Evolutionary conservation across 2,113 vertebrate species (phyloP), one percentile per base, ranked within the genome.

Genomic region (Pitta sordida): DNA sequence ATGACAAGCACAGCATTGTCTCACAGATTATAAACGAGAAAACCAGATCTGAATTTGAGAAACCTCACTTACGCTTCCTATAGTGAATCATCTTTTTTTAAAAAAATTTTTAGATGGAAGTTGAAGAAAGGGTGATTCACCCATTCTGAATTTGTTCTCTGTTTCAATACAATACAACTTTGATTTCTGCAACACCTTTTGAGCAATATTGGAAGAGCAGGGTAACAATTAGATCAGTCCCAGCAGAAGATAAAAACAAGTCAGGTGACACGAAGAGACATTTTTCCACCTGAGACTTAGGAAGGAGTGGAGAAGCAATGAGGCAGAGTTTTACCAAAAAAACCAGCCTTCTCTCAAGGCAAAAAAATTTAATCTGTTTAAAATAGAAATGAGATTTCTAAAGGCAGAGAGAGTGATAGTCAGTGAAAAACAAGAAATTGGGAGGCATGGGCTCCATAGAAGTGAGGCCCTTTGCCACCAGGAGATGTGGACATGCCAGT

Each of bases 41-140:
- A 96, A 88, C 59, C 56, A 94, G 82, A 94, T 81, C 21, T 89
- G 48, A 94, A 95, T 86, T 93, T 94, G 53, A 96, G 73, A 97
- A 96, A 93, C 83, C 92, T 96, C 93, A 91, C 32, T 90, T 22
- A 96, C 95, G 96, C 96, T 97, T 97, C 97, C 97, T 97, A 94
- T 22, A 92, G 87, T 97, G 97, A 97, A 95, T 97, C 98, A 98
- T 90, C 80, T 73, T 60, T 59, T 94, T 73, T 90, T 77, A 21
- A 20, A 4, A 11, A 2, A 6, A 60, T 68, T 97, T 95, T 97
- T 90, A 95, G 80, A 79, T 94, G 53, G 23, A 16, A 12, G 10
- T 68, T 91, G 71, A 69, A 85, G 32, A 93, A 71, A 90, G 58
- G 64, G 58, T 97, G 97, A 98, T 97, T 97, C 96, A 97, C 80